Conservation (phyloP, 2,888 invertebrate species). For the Epirrhoe tristata region DNA sequence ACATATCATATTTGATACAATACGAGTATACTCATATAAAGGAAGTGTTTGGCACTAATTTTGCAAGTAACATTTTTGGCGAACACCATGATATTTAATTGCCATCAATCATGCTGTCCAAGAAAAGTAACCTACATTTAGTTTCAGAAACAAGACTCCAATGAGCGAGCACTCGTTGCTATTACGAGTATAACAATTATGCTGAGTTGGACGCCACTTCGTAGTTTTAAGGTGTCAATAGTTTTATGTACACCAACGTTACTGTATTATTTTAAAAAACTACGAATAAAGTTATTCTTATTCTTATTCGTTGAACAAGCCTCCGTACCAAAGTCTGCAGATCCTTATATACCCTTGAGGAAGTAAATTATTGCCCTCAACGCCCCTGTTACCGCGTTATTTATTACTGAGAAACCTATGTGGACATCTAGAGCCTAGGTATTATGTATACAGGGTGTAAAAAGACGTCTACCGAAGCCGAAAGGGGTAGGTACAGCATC, state of each 20-base stretch:
- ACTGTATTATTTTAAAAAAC: no score
- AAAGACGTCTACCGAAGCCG: no score
- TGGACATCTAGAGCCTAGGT: slow-evolving; percentile 43
- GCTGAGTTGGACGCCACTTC: no score
- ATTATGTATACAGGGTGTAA: no score
- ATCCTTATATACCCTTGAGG: slow-evolving; percentile 64
- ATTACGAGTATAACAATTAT: no score
- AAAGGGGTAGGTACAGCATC: no score
- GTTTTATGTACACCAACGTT: no score
- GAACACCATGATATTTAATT: neutral
- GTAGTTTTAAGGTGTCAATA: no score
- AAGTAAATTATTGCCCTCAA: slow-evolving; percentile 64
- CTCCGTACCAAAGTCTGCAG: slow-evolving; percentile 9
- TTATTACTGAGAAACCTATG: slow-evolving; percentile 55
- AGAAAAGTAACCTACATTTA: slow-evolving; percentile 7
- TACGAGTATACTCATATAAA: no score
- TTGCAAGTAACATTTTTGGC: neutral
- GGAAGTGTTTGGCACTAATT: neutral
- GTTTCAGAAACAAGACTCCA: slow-evolving; percentile 5
- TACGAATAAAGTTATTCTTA: no score
- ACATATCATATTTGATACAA: no score
- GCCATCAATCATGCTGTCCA: neutral
- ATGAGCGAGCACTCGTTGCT: no score
- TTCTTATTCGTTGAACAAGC: slow-evolving; percentile 11
- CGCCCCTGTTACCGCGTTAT: slow-evolving; percentile 60